Base-by-base conservation (phyloP, 2,113 vertebrate genomes). In the Lipophrys pholis region DNA sequence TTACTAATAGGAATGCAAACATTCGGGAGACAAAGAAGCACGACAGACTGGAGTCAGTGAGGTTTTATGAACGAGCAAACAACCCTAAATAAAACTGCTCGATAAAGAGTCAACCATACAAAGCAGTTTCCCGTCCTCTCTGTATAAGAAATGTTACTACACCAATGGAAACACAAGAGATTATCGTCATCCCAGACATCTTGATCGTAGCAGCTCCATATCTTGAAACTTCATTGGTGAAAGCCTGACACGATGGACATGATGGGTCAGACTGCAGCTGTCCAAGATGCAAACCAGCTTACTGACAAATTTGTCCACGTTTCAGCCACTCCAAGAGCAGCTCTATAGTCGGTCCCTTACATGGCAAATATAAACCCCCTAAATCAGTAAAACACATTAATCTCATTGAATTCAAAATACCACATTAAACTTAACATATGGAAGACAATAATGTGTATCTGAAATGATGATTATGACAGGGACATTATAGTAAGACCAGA, bases 201-300 rank as follows among this genome's bases (percentile, higher is more conserved):
- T 67, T 30, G 4, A 30, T 30, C 21, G 21, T 30, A 30, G 21
- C 21, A 30, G 21, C 2, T 75, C 60, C 46, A 12, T 21, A 16
- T 43, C 55, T 56, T 40, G 2, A 43, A 49, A 49, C 16, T 60
- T 2, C 59, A 45, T 48, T 51, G 5, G 11, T 67, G 64, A 62
- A 76, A 87, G 78, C 69, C 43, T 53, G 63, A 87, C 77, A 80
- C 57, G 64, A 40, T 40, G 45, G 79, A 64, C 50, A 42, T 8
- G 9, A 14, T 1, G 45, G 51, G 16, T 69, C 55, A 45, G 17
- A 46, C 52, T 64, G 73, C 80, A 87, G 86, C 86, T 87, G 82
- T 64, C 52, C 10, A 10, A 59, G 55, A 52, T 14, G n/a, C 35
- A 14, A 39, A 68, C 36, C 42, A 49, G 38, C 38, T 74, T 15